phyloP scores from a whole-genome alignment of 2,113 vertebrate genomes.

The Chunga burmeisteri region DNA sequence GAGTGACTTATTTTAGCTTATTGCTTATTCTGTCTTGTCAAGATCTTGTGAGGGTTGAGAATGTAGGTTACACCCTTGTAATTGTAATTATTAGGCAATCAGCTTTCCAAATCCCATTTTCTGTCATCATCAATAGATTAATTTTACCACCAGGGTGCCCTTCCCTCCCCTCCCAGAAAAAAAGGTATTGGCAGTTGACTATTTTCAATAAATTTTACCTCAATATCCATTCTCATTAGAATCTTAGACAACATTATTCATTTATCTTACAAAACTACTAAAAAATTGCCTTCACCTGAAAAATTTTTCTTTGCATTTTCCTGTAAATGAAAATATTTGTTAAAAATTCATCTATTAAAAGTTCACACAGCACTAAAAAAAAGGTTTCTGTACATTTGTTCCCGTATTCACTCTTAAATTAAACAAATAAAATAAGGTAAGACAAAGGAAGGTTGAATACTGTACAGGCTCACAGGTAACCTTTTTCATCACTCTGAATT shows the following conservation, averaged over 20 bases:
- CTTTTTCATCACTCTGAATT: slow-evolving; percentile 34
- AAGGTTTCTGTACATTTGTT: slow-evolving; percentile 78
- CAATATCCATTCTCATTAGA: slow-evolving; percentile 68
- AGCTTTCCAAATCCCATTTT: neutral
- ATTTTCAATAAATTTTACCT: slow-evolving; percentile 69
- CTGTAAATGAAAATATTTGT: slow-evolving; percentile 74
- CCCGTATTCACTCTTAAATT: slow-evolving; percentile 67
- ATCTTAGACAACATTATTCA: slow-evolving; percentile 64
- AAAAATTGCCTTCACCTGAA: slow-evolving; percentile 63
- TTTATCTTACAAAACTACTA: slow-evolving; percentile 72
- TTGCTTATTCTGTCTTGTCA: slow-evolving; percentile 57
- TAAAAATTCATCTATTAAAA: slow-evolving; percentile 78
- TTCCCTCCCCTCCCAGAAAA: neutral
- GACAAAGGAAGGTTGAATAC: slow-evolving; percentile 71
- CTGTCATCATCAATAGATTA: neutral
- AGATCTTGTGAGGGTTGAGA: slow-evolving; percentile 22
- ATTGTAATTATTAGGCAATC: neutral
- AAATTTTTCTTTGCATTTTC: slow-evolving; percentile 68
- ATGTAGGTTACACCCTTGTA: slow-evolving; percentile 2
- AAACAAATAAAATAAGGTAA: slow-evolving; percentile 71
- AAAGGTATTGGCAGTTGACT: slow-evolving; percentile 40
- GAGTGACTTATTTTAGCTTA: slow-evolving; percentile 12
- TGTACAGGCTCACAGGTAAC: slow-evolving; percentile 69
- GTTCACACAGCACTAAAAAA: slow-evolving; percentile 66
- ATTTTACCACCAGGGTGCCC: neutral